Evolutionary conservation across 2,888 invertebrate species (phyloP).

Genomic region (Cephus nigrinus): DNA sequence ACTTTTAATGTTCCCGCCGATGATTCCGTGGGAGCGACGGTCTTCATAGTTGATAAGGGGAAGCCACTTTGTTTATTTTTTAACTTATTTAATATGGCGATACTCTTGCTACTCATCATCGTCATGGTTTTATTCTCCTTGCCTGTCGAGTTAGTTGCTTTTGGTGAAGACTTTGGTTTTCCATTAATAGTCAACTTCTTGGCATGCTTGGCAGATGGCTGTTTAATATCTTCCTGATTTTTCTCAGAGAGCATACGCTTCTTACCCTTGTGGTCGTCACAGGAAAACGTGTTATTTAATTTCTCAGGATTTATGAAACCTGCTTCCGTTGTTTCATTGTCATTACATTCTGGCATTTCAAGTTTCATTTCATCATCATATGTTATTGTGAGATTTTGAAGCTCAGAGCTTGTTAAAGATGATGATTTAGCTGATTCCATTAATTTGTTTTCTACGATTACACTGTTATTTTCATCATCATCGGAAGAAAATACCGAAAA

Average conservation of each 20-base stretch:
- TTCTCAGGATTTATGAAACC: conserved; percentile 20
- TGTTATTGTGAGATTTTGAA: conserved; percentile 38
- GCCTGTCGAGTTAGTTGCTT: conserved; percentile 12
- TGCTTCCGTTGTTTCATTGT: not conserved
- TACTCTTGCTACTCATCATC: conserved; percentile 57
- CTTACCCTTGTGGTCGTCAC: conserved; percentile 37
- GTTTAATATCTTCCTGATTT: conserved; percentile 40
- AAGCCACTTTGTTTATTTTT: conserved; percentile 47
- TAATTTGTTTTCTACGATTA: conserved; percentile 5
- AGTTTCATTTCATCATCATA: conserved; percentile 23
- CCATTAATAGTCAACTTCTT: conserved; percentile 38
- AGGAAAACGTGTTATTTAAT: conserved; percentile 45
- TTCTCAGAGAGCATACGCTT: conserved; percentile 57
- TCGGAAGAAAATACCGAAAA: conserved; percentile 24
- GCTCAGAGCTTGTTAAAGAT: not conserved
- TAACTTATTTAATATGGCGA: conserved; percentile 59
- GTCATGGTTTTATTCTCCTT: conserved; percentile 19
- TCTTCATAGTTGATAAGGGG: conserved; percentile 19
- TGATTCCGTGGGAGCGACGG: conserved; percentile 14
- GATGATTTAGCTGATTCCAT: not conserved
- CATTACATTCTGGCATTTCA: conserved; percentile 12
- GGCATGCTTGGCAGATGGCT: conserved; percentile 43
- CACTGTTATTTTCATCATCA: conserved; percentile 21
- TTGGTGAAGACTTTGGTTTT: conserved; percentile 10
- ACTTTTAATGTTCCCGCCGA: conserved; percentile 41